Evolutionary conservation across 2,113 vertebrate species (phyloP).

Genomic region (Canis aureus): DNA sequence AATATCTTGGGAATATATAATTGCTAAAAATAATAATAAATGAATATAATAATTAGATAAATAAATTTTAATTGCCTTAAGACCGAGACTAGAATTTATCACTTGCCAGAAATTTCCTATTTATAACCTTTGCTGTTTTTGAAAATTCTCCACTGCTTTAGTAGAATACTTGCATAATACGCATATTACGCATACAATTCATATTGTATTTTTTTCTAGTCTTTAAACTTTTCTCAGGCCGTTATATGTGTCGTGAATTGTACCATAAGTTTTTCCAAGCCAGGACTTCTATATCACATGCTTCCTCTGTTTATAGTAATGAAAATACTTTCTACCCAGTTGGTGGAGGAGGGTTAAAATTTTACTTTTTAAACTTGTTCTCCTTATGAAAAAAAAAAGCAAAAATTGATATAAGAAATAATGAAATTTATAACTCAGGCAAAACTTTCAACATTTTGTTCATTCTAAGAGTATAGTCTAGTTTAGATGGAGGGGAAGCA

Average conservation of each 20-base stretch:
- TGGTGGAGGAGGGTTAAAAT: background rate
- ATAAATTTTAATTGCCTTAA: background rate
- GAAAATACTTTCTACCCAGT: background rate
- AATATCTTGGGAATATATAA: background rate
- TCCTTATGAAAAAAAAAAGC: background rate
- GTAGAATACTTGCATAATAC: background rate
- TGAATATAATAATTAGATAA: background rate
- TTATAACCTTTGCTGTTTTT: background rate
- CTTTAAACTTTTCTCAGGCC: background rate
- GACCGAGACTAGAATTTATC: background rate
- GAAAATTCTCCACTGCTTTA: background rate
- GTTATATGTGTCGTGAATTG: background rate
- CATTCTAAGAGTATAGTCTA: background rate
- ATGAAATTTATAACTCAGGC: background rate
- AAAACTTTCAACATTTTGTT: background rate
- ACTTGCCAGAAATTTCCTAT: background rate
- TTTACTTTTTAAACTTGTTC: background rate
- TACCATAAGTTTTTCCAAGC: background rate
- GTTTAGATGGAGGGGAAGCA: background rate
- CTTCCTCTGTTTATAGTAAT: background rate
- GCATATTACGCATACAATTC: background rate
- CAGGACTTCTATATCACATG: background rate
- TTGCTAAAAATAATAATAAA: background rate
- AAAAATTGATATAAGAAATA: background rate
- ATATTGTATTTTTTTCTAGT: background rate